Percentiles rank a stretch among this genome's conserved stretches.
phyloP scores from a whole-genome alignment of 1,140 invertebrate species.

The Argopecten irradians region DNA sequence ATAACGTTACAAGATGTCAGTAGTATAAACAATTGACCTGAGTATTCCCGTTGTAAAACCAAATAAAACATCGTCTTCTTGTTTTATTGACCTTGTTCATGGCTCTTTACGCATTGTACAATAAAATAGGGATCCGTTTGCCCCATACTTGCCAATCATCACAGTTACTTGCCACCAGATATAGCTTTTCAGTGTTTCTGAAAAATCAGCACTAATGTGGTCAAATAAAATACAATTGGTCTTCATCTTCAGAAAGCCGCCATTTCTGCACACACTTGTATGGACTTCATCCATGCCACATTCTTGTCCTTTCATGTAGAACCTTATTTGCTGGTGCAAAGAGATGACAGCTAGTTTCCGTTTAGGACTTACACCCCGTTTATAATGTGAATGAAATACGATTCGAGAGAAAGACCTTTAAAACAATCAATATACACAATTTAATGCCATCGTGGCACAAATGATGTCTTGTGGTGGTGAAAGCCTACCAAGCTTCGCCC shows the following conservation, averaged over 20 bases:
- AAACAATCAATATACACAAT: background rate
- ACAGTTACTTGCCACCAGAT: background rate
- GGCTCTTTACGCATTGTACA: background rate
- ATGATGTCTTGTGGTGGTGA: background rate
- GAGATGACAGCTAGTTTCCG: background rate
- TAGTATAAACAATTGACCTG: no score
- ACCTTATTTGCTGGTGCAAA: background rate
- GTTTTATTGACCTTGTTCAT: background rate
- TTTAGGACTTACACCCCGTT: background rate
- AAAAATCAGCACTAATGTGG: background rate
- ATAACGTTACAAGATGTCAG: no score
- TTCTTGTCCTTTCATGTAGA: background rate
- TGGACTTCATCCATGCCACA: no score
- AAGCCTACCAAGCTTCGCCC: background rate
- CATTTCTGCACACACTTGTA: background rate
- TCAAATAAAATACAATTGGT: background rate
- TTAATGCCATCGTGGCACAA: conserved; percentile 2
- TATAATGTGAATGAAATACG: background rate
- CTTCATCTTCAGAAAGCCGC: background rate
- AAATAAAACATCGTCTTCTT: background rate
- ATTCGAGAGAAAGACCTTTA: background rate
- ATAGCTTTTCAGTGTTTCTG: background rate
- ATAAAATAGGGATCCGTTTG: background rate
- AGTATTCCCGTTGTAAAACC: background rate
- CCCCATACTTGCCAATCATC: background rate